A percentile compares a stretch with the other conserved stretches of the same genome.
Evolutionary conservation across 2,113 vertebrate species (phyloP).

Genomic region (Ellobius talpinus): DNA sequence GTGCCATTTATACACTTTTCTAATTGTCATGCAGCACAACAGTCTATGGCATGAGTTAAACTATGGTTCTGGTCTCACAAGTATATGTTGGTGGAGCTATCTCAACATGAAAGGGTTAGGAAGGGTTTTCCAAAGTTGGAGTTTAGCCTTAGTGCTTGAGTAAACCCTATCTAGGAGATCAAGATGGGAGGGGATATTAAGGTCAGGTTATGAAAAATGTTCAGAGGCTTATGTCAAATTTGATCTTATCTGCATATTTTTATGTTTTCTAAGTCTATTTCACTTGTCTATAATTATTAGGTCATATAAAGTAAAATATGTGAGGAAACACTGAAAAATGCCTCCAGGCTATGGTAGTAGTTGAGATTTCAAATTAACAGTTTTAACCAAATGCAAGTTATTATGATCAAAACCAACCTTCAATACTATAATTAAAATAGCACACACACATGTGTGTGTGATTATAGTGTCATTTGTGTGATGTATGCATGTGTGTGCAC

Average conservation of each 20-base stretch:
- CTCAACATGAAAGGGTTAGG: neutral
- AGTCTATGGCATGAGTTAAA: neutral
- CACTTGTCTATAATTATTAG: neutral
- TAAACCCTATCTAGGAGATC: neutral
- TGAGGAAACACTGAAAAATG: neutral
- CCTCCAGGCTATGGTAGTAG: neutral
- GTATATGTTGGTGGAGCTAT: neutral
- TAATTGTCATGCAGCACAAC: neutral
- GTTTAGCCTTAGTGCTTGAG: neutral
- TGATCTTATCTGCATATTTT: neutral
- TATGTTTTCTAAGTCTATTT: neutral
- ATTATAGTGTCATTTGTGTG: neutral
- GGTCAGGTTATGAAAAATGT: neutral
- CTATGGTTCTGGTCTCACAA: neutral
- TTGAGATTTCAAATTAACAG: neutral
- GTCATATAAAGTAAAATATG: neutral
- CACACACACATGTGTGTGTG: neutral
- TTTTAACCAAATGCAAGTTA: constrained; percentile 8
- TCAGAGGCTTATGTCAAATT: neutral
- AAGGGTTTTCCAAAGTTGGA: neutral
- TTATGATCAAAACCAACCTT: constrained; percentile 22
- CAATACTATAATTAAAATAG: neutral
- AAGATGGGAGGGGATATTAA: neutral
- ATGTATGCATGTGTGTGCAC: neutral
- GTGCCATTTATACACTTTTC: neutral